Evolutionary conservation across 2,113 vertebrate genomes (phyloP).

Genomic region (Thalassarche chlororhynchos): DNA sequence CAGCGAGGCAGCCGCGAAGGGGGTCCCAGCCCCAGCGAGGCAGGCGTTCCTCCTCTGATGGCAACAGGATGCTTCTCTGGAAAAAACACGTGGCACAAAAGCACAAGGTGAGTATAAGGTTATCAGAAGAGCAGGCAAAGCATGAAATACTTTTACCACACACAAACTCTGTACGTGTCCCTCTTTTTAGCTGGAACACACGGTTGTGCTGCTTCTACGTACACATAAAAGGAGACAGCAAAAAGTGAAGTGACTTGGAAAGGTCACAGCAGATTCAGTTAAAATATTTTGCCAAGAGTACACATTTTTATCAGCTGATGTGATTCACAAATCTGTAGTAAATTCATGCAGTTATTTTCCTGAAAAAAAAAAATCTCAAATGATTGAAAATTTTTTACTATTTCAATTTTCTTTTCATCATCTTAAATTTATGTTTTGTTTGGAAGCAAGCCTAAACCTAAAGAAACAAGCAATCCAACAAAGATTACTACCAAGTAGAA

Average conservation of each 20-base stretch:
- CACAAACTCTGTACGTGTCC: too few relatives aligned
- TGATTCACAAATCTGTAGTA: background rate
- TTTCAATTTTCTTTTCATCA: background rate
- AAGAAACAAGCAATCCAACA: background rate
- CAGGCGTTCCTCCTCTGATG: background rate
- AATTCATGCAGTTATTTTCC: background rate
- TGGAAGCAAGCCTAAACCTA: background rate
- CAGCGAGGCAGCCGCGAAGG: too few relatives aligned
- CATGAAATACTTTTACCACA: background rate
- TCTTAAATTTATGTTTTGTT: background rate
- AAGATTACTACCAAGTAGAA: background rate
- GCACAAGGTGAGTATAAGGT: background rate
- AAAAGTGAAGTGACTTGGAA: background rate
- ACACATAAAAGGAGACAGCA: background rate
- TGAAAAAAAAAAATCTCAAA: background rate
- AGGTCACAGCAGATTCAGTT: background rate
- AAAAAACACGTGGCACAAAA: background rate
- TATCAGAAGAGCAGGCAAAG: background rate
- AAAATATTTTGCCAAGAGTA: background rate
- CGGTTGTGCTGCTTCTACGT: background rate
- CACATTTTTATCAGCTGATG: background rate
- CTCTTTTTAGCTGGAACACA: background rate
- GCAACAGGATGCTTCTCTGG: background rate
- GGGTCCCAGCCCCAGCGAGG: accelerated
- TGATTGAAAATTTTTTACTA: background rate